Evolutionary conservation across 2,113 vertebrate genomes (phyloP).

Genomic region (Prionailurus viverrinus): DNA sequence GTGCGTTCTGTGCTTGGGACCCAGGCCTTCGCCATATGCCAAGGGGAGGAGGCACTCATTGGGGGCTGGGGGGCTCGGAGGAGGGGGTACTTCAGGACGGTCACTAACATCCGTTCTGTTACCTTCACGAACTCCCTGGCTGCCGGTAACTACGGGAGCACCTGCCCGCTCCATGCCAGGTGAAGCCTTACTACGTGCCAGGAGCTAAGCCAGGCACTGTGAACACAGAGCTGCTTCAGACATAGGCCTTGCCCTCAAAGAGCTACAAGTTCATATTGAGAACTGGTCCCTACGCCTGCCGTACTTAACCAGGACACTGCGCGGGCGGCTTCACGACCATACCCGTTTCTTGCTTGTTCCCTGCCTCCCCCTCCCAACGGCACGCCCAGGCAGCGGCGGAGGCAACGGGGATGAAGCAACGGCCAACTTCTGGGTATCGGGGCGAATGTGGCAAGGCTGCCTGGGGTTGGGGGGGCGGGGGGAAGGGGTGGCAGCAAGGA

Average conservation of each 20-base stretch:
- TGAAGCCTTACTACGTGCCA: background rate
- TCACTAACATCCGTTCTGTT: background rate
- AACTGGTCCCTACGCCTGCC: too few species aligned
- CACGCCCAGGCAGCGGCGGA: background rate
- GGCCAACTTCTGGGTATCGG: background rate
- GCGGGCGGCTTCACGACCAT: fast-evolving
- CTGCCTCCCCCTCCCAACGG: background rate
- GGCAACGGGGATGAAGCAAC: background rate
- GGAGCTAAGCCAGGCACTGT: background rate
- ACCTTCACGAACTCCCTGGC: background rate
- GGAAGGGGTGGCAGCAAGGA: background rate
- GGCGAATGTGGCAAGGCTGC: background rate
- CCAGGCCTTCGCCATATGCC: background rate
- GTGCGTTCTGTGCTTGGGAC: background rate
- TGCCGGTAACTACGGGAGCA: too few species aligned
- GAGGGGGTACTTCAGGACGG: too few species aligned
- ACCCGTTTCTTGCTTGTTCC: background rate
- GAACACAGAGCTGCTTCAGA: background rate
- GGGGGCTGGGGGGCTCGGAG: fast-evolving
- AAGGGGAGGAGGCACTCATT: background rate
- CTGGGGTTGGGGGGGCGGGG: fast-evolving
- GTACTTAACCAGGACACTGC: background rate
- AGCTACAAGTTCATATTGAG: background rate
- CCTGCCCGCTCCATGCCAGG: background rate
- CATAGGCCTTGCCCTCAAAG: background rate